phyloP scores from a whole-genome alignment of 2,888 invertebrate genomes.

The Petrophora chlorosata region DNA sequence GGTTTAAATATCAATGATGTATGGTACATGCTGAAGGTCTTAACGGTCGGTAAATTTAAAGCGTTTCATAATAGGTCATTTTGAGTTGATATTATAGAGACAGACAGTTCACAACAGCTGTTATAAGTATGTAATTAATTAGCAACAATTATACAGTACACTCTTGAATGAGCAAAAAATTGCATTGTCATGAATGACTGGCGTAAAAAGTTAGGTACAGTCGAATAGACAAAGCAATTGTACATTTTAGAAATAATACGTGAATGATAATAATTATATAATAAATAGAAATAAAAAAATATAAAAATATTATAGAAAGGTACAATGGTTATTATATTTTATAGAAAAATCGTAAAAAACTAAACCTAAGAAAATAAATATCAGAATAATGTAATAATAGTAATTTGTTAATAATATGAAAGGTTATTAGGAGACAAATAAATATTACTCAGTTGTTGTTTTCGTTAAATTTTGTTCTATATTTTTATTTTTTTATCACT shows the following conservation, averaged over 20 bases:
- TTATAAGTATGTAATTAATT: slow-evolving; percentile 32
- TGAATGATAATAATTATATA: neutral
- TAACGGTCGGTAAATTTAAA: slow-evolving; percentile 8
- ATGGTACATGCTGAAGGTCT: slow-evolving; percentile 10
- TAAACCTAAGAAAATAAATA: too few relatives aligned
- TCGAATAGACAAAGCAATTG: slow-evolving; percentile 7
- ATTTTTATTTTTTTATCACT: too few relatives aligned
- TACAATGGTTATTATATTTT: too few relatives aligned
- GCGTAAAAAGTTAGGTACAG: slow-evolving; percentile 31
- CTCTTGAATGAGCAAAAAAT: slow-evolving; percentile 33
- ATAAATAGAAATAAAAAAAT: too few relatives aligned
- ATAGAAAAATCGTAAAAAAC: too few relatives aligned
- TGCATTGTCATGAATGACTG: slow-evolving; percentile 39
- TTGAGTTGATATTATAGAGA: neutral
- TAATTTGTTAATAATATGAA: too few relatives aligned
- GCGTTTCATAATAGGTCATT: slow-evolving; percentile 1
- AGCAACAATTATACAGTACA: slow-evolving; percentile 33
- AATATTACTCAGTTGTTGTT: too few relatives aligned
- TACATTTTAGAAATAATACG: too few relatives aligned
- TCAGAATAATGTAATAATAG: too few relatives aligned
- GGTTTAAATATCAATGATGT: slow-evolving; percentile 35
- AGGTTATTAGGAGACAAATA: too few relatives aligned
- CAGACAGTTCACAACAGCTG: neutral
- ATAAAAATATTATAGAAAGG: too few relatives aligned
- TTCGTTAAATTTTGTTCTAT: too few relatives aligned